phyloP scores from a whole-genome alignment of 2,888 invertebrate genomes.

The Caenorhabditis japonica region DNA sequence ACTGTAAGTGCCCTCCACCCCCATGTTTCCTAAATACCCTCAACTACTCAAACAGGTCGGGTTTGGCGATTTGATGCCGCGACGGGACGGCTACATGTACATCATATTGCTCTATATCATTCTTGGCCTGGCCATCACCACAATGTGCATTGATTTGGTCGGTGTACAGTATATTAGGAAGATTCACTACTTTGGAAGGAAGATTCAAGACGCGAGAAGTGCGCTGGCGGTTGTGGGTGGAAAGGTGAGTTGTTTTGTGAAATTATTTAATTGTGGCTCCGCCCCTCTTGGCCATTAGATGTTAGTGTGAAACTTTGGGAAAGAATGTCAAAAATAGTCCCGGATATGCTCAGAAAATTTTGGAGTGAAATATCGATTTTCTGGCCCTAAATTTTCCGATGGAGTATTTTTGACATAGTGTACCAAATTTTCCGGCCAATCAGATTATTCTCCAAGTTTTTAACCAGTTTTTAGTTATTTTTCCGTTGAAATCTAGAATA shows the following conservation, averaged over 20 bases:
- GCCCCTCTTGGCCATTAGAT: not conserved
- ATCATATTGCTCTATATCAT: slow-evolving; percentile 77
- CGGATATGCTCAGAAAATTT: too few relatives aligned
- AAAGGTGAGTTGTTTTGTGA: slow-evolving; percentile 63
- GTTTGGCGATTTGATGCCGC: slow-evolving; percentile 77
- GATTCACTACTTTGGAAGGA: slow-evolving; percentile 77
- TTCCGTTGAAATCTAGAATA: too few relatives aligned
- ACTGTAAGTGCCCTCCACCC: slow-evolving; percentile 63
- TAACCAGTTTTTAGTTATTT: too few relatives aligned
- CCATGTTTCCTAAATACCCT: slow-evolving; percentile 8
- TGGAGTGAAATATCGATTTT: too few relatives aligned
- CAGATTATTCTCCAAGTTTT: too few relatives aligned
- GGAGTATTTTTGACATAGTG: too few relatives aligned
- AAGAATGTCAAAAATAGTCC: too few relatives aligned
- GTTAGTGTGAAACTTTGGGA: too few relatives aligned
- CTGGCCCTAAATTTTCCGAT: too few relatives aligned
- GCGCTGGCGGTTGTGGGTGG: slow-evolving; percentile 77
- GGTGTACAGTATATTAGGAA: slow-evolving; percentile 77
- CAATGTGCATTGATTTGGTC: slow-evolving; percentile 77
- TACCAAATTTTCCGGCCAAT: too few relatives aligned
- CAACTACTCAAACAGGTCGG: too few relatives aligned
- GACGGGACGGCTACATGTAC: slow-evolving; percentile 76
- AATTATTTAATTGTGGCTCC: not conserved
- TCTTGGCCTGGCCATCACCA: slow-evolving; percentile 77
- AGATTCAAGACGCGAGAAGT: slow-evolving; percentile 76